Percentiles rank a stretch among this genome's conserved stretches.
phyloP scores from a whole-genome alignment of 2,797 vertebrate genomes.

The Paramormyrops hopkinsi region DNA sequence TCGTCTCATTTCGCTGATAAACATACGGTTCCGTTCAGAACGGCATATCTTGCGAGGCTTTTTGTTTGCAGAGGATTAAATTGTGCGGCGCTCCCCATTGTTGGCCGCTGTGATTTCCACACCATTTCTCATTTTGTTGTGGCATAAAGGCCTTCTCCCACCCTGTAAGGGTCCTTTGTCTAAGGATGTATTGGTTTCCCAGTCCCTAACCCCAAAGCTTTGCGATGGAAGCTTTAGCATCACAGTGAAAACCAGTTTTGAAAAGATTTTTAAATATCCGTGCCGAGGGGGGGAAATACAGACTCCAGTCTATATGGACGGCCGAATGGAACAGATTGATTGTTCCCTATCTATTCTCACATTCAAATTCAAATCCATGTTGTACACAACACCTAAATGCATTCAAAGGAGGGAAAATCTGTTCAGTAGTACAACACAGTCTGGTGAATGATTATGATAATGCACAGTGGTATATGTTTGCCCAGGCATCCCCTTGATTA shows the following conservation, averaged over 20 bases:
- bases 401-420: slow-evolving; percentile 6
- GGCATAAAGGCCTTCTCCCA: slow-evolving; percentile 15
- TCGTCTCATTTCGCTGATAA: background rate
- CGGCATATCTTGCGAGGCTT: background rate
- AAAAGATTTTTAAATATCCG: slow-evolving; percentile 21
- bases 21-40: background rate
- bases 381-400: slow-evolving; percentile 18
- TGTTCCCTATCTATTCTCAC: slow-evolving; percentile 17
- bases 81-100: background rate
- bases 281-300: background rate
- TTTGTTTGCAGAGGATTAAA: background rate
- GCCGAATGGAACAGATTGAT: slow-evolving; percentile 6
- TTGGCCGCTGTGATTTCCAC: background rate
- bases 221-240: slow-evolving; percentile 16
- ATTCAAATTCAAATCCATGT: slow-evolving; percentile 21
- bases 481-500: slow-evolving; percentile 10
- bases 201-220: slow-evolving; percentile 15
- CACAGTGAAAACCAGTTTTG: slow-evolving; percentile 16
- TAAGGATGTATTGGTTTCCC: slow-evolving; percentile 6
- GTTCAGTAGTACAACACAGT: slow-evolving; percentile 16
- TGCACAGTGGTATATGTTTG: slow-evolving; percentile 8
- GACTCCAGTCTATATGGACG: background rate
- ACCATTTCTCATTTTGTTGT: slow-evolving; percentile 12
- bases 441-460: slow-evolving; percentile 9
- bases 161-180: slow-evolving; percentile 13